A percentile compares a stretch with the other conserved stretches of the same genome.
Conservation (phyloP, 2,797 vertebrate species). For the Scyliorhinus canicula region DNA sequence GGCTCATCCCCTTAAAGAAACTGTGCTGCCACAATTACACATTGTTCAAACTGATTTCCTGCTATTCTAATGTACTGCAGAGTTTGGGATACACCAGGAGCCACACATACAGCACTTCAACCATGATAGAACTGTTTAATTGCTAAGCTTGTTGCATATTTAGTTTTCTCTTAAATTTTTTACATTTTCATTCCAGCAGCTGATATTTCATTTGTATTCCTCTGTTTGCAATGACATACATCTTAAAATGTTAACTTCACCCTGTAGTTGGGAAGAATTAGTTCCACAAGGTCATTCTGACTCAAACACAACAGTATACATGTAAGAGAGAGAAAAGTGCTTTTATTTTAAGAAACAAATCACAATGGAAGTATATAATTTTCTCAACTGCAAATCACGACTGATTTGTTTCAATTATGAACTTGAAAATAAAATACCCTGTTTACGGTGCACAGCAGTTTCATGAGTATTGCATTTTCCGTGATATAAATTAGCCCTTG, state of each 20-base stretch:
- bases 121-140: neutral
- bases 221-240: neutral
- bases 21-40: no score
- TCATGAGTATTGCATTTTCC: neutral
- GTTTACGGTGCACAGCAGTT: neutral
- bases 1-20: no score
- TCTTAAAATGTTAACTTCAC: neutral
- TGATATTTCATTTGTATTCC: neutral
- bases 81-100: neutral
- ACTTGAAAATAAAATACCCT: neutral
- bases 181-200: neutral
- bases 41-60: no score
- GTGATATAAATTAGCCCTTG: neutral
- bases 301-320: neutral
- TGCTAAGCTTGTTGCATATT: neutral
- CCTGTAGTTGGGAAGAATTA: neutral
- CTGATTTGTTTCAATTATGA: conserved; percentile 30
- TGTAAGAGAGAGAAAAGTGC: neutral
- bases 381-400: neutral
- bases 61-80: neutral
- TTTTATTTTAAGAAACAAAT: neutral
- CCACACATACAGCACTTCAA: neutral
- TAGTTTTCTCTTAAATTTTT: neutral
- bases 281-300: neutral
- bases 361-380: neutral